A percentile compares a stretch with the other conserved stretches of the same genome.
phyloP scores from a whole-genome alignment of 2,888 invertebrate genomes.

The Drosophila stalkeri region DNA sequence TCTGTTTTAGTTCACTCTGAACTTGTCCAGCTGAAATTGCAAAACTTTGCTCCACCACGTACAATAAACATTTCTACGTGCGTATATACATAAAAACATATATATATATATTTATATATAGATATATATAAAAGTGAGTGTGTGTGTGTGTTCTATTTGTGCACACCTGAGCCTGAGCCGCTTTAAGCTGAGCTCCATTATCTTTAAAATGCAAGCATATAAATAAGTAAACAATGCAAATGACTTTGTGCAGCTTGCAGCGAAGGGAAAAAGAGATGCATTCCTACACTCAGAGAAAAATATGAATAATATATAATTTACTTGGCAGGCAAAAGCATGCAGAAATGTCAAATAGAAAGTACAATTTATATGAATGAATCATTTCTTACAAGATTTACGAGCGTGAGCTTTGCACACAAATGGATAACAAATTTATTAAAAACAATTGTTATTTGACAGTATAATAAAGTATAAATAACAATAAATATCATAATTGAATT shows the following conservation, averaged over 20 bases:
- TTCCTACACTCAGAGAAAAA: slow-evolving; percentile 2
- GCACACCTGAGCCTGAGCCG: slow-evolving; percentile 31
- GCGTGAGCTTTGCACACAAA: neutral
- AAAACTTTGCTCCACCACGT: slow-evolving; percentile 49
- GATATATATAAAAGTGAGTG: neutral
- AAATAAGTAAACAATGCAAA: slow-evolving; percentile 49
- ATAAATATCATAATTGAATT: neutral
- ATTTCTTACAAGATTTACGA: neutral
- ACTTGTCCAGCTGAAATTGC: slow-evolving; percentile 59
- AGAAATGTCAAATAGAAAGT: neutral
- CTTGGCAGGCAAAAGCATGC: neutral
- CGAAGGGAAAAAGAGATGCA: neutral
- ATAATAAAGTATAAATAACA: neutral
- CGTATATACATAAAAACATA: neutral
- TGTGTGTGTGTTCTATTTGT: slow-evolving; percentile 7
- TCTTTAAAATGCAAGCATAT: slow-evolving; percentile 36
- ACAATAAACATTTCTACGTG: slow-evolving; percentile 43
- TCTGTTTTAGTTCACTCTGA: slow-evolving; percentile 40
- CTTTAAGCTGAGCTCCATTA: slow-evolving; percentile 26
- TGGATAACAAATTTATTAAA: neutral
- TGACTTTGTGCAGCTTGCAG: slow-evolving; percentile 10
- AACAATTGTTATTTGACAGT: neutral
- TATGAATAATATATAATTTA: neutral
- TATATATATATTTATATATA: neutral
- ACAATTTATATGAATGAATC: neutral